Base-by-base conservation (phyloP, 2,888 invertebrate genomes). In the Eristalis pertinax region DNA sequence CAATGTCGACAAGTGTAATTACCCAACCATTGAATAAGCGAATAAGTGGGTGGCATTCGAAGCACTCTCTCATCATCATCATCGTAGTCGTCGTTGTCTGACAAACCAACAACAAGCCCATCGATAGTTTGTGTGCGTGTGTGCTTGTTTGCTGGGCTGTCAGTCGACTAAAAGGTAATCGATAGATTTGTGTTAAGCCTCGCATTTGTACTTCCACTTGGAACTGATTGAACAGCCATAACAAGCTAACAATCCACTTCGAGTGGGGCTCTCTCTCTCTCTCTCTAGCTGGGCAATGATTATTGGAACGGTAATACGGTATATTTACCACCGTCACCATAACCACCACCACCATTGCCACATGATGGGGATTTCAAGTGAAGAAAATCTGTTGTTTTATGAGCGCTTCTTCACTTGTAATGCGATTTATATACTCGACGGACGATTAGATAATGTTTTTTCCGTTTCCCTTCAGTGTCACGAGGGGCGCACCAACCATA, bases 151-250 rank as follows among this genome's bases (percentile, higher is more conserved):
- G 13, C 13, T 38, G 38, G 41, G 56, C n/a, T 62, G 8, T 32
- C 38, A 62, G 65, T 73, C 74, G 68, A 64, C 63, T 78, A 60
- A 38, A 74, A 87, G 64, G 80, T 87, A 87, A 79, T 87, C 87
- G 79, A 87, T 87, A 80, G 87, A 87, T 84, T 84, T 87, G 78
- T 68, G 87, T 80, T 87, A 84, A 87, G 79, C 84, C 73, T 50
- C 75, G 67, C 75, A 79, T 87, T 87, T 87, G 79, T 84, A 77
- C 80, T 75, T 84, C 87, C 87, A 87, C 87, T 87, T 84, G 84
- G 75, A 87, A 87, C 79, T 87, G 74, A 84, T 87, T 84, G 87
- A 87, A 87, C 79, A 87, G 76, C 79, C 79, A 87, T 87, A 87
- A 84, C 79, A 84, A 87, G 84, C 68, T 63, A 76, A 65, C 84